A percentile compares a stretch with the other conserved stretches of the same genome.
Evolutionary conservation across 2,797 vertebrate genomes (phyloP).

Genomic region (Xenopus petersii): DNA sequence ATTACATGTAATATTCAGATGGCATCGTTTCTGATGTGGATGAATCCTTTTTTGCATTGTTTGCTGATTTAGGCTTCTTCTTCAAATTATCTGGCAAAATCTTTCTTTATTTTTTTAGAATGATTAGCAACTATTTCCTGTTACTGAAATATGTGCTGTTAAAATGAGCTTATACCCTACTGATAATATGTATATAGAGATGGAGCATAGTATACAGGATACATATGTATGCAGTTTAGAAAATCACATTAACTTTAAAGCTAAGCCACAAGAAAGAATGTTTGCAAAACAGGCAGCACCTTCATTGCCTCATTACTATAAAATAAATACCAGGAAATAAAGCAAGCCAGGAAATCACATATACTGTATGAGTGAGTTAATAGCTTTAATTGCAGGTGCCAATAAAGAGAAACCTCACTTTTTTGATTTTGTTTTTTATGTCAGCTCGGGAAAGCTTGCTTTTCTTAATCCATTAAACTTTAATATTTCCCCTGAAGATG

Average conservation of each 20-base stretch:
- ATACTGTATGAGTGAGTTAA: conserved; percentile 50
- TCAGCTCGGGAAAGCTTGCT: conserved; percentile 49
- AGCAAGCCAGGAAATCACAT: conserved; percentile 46
- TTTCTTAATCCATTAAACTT: conserved; percentile 49
- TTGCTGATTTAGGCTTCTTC: too few species aligned
- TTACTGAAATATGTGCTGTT: not conserved
- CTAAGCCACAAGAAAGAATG: conserved; percentile 14
- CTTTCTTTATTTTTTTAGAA: too few species aligned
- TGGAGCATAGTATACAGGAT: too few species aligned
- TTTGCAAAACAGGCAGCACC: conserved; percentile 6
- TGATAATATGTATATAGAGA: too few species aligned
- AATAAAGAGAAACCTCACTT: conserved; percentile 50
- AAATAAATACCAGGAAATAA: conserved; percentile 48
- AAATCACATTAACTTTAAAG: conserved; percentile 21
- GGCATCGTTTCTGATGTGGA: too few species aligned
- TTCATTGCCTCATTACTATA: conserved; percentile 23
- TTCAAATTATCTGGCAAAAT: too few species aligned
- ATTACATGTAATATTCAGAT: too few species aligned
- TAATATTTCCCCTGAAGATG: conserved; percentile 53
- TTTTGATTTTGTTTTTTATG: conserved; percentile 39
- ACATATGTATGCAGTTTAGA: conserved; percentile 5
- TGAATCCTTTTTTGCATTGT: too few species aligned
- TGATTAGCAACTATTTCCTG: too few species aligned
- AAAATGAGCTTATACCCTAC: not conserved
- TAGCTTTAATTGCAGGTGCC: conserved; percentile 50